Evolutionary conservation across 2,113 vertebrate species (phyloP).

Genomic region (Apodemus speciosus): DNA sequence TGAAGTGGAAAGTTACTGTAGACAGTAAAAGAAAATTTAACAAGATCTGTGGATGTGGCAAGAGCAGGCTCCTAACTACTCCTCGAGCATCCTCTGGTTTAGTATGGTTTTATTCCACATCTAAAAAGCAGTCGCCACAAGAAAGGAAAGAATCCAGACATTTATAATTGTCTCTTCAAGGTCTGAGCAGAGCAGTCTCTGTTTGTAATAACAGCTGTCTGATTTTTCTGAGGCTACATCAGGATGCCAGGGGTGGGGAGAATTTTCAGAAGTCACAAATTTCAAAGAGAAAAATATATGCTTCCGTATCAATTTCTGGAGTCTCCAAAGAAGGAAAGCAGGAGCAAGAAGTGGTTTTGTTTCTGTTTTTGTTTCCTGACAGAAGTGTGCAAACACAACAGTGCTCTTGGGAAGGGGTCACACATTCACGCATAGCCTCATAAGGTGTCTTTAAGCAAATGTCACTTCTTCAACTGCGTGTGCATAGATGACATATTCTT

Average conservation of each 20-base stretch:
- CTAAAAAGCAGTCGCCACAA: slow-evolving; percentile 71
- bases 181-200: slow-evolving; percentile 62
- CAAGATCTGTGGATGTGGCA: slow-evolving; percentile 63
- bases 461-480: background rate
- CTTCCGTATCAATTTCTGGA: background rate
- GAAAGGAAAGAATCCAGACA: slow-evolving; percentile 69
- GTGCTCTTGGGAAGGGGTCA: background rate
- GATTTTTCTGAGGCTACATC: slow-evolving; percentile 56
- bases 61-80: slow-evolving; percentile 57
- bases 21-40: slow-evolving; percentile 3
- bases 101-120: slow-evolving; percentile 73
- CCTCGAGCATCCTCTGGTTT: slow-evolving; percentile 59
- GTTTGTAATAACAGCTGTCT: slow-evolving; percentile 72
- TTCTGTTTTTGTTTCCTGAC: background rate
- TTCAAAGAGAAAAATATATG: slow-evolving; percentile 66
- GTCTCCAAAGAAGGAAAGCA: background rate
- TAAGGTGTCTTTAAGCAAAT: background rate
- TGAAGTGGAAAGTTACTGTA: slow-evolving; percentile 25
- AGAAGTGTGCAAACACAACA: background rate
- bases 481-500: background rate
- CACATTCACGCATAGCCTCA: background rate
- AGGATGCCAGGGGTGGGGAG: slow-evolving; percentile 57
- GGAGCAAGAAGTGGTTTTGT: background rate
- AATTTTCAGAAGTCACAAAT: slow-evolving; percentile 68
- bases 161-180: slow-evolving; percentile 68